These are phyloP conservation scores for Ctenochaetus hawaiiensis DNA, from an alignment of 2,797 vertebrate genomes.

Conservation along the genomic window DNA sequence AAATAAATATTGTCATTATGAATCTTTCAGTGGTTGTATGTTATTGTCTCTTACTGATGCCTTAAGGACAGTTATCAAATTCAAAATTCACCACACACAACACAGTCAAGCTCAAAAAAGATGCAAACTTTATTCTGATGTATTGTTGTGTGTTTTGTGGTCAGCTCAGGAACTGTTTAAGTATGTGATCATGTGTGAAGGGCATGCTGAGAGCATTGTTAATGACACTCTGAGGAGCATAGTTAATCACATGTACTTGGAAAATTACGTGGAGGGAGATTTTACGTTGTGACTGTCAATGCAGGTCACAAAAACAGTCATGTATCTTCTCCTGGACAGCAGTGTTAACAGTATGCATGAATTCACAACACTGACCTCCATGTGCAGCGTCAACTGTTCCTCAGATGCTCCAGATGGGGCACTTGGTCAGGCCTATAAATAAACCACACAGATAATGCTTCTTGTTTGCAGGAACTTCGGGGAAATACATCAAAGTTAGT, in stretches of 20 bases:
- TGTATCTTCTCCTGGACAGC: constrained; percentile 19
- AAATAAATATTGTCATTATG: too few species aligned
- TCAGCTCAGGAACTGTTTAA: constrained; percentile 23
- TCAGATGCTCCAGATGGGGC: constrained; percentile 41
- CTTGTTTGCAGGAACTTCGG: neutral
- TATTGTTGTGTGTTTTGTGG: constrained; percentile 17
- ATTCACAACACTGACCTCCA: constrained; percentile 39
- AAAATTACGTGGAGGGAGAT: constrained; percentile 8
- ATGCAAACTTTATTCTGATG: constrained; percentile 7
- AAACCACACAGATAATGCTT: neutral
- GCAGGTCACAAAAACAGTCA: constrained; percentile 20
- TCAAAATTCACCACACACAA: neutral
- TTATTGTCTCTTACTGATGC: neutral
- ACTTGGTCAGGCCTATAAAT: constrained; percentile 24
- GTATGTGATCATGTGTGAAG: constrained; percentile 44
- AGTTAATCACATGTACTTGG: constrained; percentile 30
- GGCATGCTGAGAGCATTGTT: constrained; percentile 23
- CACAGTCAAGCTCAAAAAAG: neutral
- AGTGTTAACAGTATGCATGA: constrained; percentile 30
- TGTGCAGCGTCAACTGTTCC: constrained; percentile 26
- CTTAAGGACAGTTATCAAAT: neutral
- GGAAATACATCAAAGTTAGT: neutral
- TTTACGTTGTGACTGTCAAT: constrained; percentile 16
- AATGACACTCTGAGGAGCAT: constrained; percentile 39
- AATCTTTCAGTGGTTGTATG: neutral